Evolutionary conservation across 1,140 invertebrate genomes (phyloP).

Genomic region (Geopemphigus sp.): DNA sequence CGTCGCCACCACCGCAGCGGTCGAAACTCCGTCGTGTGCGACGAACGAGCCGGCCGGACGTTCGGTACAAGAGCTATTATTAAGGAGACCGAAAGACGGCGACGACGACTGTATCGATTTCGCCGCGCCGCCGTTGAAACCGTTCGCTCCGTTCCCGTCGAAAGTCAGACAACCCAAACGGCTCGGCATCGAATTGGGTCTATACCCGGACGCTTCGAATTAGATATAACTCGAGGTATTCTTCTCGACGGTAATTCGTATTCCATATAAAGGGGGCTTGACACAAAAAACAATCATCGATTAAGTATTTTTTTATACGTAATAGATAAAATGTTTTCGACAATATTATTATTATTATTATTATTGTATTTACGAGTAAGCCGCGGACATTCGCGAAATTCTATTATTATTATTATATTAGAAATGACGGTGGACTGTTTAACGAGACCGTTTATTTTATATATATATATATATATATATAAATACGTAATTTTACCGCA

Average conservation of each 20-base stretch:
- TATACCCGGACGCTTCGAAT: constrained; percentile 17
- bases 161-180: constrained; percentile 37
- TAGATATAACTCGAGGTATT: no score
- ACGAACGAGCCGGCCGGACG: neutral
- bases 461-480: neutral
- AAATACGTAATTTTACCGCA: constrained; percentile 1
- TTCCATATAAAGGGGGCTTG: no score
- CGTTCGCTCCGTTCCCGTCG: constrained; percentile 19
- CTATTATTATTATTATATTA: no score
- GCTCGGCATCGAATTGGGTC: constrained; percentile 21
- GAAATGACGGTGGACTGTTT: neutral
- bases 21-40: neutral
- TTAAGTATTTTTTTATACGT: neutral
- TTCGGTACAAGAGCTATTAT: neutral
- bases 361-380: neutral
- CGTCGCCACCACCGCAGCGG: neutral
- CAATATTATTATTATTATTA: constrained; percentile 1
- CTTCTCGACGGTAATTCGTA: no score
- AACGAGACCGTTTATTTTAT: no score
- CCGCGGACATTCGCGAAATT: neutral
- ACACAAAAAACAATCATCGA: constrained; percentile 4
- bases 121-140: neutral
- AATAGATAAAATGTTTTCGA: neutral
- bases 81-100: neutral
- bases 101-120: neutral